These are phyloP conservation scores for Boloria euphrosyne DNA, from an alignment of 2,888 invertebrate genomes.

Conservation along the genomic window DNA sequence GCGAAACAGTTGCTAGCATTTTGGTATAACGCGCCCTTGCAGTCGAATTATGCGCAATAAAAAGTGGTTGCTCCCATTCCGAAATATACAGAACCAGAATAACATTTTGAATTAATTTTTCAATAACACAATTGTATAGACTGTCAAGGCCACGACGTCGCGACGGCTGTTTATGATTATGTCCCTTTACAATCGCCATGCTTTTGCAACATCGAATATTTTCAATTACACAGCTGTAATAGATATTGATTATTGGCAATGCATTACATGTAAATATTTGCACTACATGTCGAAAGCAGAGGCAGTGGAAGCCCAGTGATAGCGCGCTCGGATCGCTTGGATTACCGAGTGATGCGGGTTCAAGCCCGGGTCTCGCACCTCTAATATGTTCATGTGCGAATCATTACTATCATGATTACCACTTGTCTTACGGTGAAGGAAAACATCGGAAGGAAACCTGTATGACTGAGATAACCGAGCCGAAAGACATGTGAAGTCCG, in stretches of 20 bases:
- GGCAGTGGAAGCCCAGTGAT: too few species aligned
- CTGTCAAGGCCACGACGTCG: not conserved
- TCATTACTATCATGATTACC: too few species aligned
- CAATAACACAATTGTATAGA: not conserved
- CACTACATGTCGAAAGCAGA: not conserved
- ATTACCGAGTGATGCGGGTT: too few species aligned
- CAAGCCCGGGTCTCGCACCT: too few species aligned
- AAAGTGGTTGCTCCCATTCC: constrained; percentile 8
- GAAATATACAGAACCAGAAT: not conserved
- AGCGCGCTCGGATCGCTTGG: too few species aligned
- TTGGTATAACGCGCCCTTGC: not conserved
- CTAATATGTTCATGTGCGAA: too few species aligned
- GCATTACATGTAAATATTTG: not conserved
- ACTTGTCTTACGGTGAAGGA: too few species aligned
- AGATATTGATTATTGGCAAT: not conserved
- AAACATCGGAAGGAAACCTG: too few species aligned
- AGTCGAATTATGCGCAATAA: constrained; percentile 1
- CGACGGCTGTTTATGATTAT: not conserved
- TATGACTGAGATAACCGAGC: too few species aligned
- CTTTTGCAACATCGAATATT: not conserved
- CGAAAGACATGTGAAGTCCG: too few species aligned
- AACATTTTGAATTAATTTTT: not conserved
- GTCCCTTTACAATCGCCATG: not conserved
- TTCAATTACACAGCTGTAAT: not conserved
- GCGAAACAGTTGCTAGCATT: too few species aligned